A percentile compares a stretch with the other conserved stretches of the same genome.
Evolutionary conservation across 2,888 invertebrate species (phyloP).

Genomic region (Thelaira solivaga): DNA sequence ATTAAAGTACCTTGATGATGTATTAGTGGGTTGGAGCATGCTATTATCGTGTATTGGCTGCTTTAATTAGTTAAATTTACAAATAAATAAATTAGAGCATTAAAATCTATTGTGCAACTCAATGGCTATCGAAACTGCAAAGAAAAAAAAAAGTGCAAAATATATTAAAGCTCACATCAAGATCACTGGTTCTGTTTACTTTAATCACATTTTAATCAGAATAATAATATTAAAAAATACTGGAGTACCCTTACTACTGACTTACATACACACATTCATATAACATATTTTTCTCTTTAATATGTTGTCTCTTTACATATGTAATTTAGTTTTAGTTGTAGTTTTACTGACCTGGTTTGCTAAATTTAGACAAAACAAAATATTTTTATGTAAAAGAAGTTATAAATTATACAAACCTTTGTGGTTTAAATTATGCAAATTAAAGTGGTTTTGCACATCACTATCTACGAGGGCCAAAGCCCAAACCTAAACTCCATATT

Average conservation of each 20-base stretch:
- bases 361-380: slow-evolving; percentile 23
- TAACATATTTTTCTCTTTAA: neutral
- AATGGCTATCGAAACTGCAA: no score
- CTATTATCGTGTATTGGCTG: no score
- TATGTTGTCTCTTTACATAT: slow-evolving; percentile 48
- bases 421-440: slow-evolving; percentile 61
- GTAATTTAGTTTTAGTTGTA: slow-evolving; percentile 57
- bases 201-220: no score
- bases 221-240: no score
- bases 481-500: slow-evolving; percentile 10
- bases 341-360: slow-evolving; percentile 59
- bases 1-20: no score
- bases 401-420: slow-evolving; percentile 61
- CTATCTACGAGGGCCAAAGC: neutral
- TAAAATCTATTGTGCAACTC: no score
- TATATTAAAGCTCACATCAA: no score
- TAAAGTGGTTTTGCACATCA: slow-evolving; percentile 56
- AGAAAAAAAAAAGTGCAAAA: no score
- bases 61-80: no score
- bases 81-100: no score
- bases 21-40: no score
- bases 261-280: neutral
- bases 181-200: no score
- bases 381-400: slow-evolving; percentile 5
- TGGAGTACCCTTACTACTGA: neutral